Evolutionary conservation across 2,888 invertebrate species (phyloP).

Genomic region (Calameuta filiformis): DNA sequence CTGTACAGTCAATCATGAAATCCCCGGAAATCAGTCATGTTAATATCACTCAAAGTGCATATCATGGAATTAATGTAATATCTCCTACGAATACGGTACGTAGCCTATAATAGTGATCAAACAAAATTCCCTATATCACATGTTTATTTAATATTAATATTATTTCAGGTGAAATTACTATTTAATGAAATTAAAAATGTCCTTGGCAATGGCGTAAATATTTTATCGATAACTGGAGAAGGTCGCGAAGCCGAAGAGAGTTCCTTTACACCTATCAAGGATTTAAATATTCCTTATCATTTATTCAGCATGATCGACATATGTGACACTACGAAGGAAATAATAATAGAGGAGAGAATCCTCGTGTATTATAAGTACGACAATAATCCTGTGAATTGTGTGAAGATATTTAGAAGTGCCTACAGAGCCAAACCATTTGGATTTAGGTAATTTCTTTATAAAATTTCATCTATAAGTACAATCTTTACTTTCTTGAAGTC

Average conservation of each 20-base stretch:
- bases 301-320: slow-evolving; percentile 95
- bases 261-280: slow-evolving; percentile 87
- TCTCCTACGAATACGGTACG: slow-evolving; percentile 82
- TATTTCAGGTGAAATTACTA: slow-evolving; percentile 72
- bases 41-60: slow-evolving; percentile 85
- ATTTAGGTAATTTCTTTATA: slow-evolving; percentile 69
- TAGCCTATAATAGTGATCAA: not conserved
- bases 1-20: slow-evolving; percentile 89
- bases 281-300: slow-evolving; percentile 87
- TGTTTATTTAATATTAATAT: not conserved
- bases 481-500: slow-evolving; percentile 2
- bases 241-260: slow-evolving; percentile 88
- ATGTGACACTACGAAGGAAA: slow-evolving; percentile 94
- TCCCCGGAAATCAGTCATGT: slow-evolving; percentile 86
- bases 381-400: slow-evolving; percentile 95
- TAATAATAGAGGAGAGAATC: slow-evolving; percentile 89
- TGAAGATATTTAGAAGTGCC: slow-evolving; percentile 93
- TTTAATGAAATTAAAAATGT: slow-evolving; percentile 82
- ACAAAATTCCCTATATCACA: not conserved
- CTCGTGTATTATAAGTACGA: slow-evolving; percentile 97
- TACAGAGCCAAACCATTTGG: slow-evolving; percentile 89
- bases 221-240: slow-evolving; percentile 93
- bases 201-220: slow-evolving; percentile 89
- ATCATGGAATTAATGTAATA: slow-evolving; percentile 92
- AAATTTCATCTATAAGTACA: not conserved